Evolutionary conservation across 2,888 invertebrate species (phyloP).

Genomic region (Mellilla xanthometata): DNA sequence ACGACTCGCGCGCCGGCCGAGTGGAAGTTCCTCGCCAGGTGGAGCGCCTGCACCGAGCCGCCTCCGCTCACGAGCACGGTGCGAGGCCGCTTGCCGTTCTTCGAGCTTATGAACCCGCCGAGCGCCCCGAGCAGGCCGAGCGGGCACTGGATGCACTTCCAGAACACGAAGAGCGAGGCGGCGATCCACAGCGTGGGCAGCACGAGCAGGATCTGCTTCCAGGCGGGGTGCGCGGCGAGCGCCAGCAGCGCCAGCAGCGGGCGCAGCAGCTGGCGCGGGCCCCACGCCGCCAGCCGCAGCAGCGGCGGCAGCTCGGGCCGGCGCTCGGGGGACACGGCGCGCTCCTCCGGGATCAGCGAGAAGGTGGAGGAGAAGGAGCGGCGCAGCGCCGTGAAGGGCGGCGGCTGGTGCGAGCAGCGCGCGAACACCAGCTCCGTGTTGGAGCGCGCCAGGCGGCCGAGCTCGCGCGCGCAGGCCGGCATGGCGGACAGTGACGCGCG

Average conservation of each 20-base stretch:
- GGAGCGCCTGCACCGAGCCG: constrained; percentile 92
- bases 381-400: constrained; percentile 82
- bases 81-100: constrained; percentile 84
- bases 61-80: constrained; percentile 93
- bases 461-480: constrained; percentile 87
- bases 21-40: constrained; percentile 91
- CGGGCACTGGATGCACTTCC: constrained; percentile 88
- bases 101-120: constrained; percentile 81
- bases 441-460: constrained; percentile 82
- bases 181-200: constrained; percentile 91
- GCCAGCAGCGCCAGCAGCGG: constrained; percentile 79
- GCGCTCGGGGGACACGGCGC: constrained; percentile 80
- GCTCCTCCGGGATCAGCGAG: constrained; percentile 83
- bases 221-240: constrained; percentile 83
- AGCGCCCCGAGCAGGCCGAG: constrained; percentile 85
- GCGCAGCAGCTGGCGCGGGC: constrained; percentile 83
- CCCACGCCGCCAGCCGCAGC: constrained; percentile 83
- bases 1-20: constrained; percentile 91
- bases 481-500: constrained; percentile 78
- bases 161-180: constrained; percentile 89
- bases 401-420: constrained; percentile 77
- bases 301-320: constrained; percentile 63
- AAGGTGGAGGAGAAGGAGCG: constrained; percentile 82
- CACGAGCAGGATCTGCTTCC: constrained; percentile 87
- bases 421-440: constrained; percentile 79